Evolutionary conservation across 2,888 invertebrate species (phyloP).

Genomic region (Digitonthophagus gazella): DNA sequence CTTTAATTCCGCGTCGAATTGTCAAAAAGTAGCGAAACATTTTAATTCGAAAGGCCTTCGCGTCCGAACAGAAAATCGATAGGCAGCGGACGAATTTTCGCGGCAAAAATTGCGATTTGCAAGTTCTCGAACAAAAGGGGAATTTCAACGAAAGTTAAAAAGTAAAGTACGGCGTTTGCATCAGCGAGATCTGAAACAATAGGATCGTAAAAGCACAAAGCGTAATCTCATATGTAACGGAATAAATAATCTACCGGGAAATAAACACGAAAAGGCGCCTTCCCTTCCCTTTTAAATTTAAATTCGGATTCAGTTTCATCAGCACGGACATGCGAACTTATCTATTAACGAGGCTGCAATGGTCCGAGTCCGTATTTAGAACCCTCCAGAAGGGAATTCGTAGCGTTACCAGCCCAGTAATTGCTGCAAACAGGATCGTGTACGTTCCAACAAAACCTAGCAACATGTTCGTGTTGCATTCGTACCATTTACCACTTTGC

Average conservation of each 20-base stretch:
- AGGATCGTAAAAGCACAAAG: background rate
- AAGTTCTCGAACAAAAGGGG: conserved; percentile 1
- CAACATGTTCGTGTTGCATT: background rate
- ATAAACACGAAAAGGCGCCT: background rate
- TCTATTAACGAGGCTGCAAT: background rate
- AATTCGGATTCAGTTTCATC: background rate
- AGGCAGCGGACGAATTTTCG: background rate
- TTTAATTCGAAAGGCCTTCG: conserved; percentile 3
- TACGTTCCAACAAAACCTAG: background rate
- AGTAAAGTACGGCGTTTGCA: background rate
- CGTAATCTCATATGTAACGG: background rate
- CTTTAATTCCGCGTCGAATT: conserved; percentile 11
- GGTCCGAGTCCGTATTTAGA: background rate
- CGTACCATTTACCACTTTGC: background rate
- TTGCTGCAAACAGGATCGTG: background rate
- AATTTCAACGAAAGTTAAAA: background rate
- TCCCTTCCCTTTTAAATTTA: background rate
- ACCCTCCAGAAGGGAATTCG: background rate
- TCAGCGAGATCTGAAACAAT: background rate
- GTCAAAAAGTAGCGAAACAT: conserved; percentile 15
- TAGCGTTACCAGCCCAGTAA: background rate
- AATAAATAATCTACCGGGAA: background rate
- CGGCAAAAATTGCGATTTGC: background rate
- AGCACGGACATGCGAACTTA: background rate
- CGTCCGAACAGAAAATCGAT: conserved; percentile 7